Evolutionary conservation across 2,888 invertebrate genomes (phyloP).

Genomic region (Nymphalis c-album): DNA sequence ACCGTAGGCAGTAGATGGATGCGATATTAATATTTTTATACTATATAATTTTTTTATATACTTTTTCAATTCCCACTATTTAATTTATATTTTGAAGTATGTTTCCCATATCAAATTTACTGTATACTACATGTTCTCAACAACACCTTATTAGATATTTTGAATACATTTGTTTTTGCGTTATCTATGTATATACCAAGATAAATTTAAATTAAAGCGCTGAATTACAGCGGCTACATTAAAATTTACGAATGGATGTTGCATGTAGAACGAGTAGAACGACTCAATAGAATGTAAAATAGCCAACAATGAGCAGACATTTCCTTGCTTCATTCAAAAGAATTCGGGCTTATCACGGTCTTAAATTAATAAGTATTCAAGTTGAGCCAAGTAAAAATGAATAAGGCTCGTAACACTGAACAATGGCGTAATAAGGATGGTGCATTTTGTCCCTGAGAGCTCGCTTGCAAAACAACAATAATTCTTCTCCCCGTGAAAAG

Average conservation of each 20-base stretch:
- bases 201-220: slow-evolving; percentile 4
- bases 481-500: slow-evolving; percentile 79
- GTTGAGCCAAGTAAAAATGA: slow-evolving; percentile 82
- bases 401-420: slow-evolving; percentile 80
- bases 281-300: slow-evolving; percentile 73
- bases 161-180: no score
- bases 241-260: slow-evolving; percentile 25
- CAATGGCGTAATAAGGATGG: slow-evolving; percentile 80
- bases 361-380: slow-evolving; percentile 82
- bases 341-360: slow-evolving; percentile 80
- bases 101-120: no score
- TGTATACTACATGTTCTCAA: no score
- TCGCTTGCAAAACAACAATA: slow-evolving; percentile 82
- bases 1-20: slow-evolving; percentile 27
- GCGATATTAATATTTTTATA: slow-evolving; percentile 16
- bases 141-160: no score
- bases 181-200: neutral
- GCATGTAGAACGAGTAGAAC: slow-evolving; percentile 42
- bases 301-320: slow-evolving; percentile 76
- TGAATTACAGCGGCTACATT: slow-evolving; percentile 22
- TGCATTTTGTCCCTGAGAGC: slow-evolving; percentile 81
- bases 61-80: slow-evolving; percentile 3
- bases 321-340: slow-evolving; percentile 77
- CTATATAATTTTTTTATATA: slow-evolving; percentile 6
- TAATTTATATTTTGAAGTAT: neutral